phyloP scores from a whole-genome alignment of 2,888 invertebrate genomes.

The Reticulitermes lucifugus region DNA sequence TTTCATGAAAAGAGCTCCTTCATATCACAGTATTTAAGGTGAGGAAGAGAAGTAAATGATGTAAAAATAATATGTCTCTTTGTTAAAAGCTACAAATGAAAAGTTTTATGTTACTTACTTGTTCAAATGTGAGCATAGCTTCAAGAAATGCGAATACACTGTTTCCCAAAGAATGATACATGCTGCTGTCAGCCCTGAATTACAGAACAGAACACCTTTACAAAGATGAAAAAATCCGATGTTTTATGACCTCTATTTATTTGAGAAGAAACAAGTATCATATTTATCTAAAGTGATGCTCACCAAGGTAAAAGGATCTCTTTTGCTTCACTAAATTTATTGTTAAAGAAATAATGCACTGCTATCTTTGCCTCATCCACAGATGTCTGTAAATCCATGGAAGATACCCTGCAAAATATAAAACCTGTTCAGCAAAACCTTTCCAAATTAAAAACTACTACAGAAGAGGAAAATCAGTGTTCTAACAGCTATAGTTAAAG shows the following conservation, averaged over 20 bases:
- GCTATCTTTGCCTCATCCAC: slow-evolving; percentile 83
- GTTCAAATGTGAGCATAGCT: slow-evolving; percentile 93
- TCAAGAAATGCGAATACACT: slow-evolving; percentile 92
- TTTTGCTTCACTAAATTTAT: slow-evolving; percentile 86
- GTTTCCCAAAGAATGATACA: slow-evolving; percentile 93
- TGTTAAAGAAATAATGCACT: slow-evolving; percentile 92
- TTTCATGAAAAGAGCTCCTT: no score
- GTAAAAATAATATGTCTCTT: no score
- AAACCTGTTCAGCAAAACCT: neutral
- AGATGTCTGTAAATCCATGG: slow-evolving; percentile 73
- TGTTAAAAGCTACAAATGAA: no score
- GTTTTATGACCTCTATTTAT: no score
- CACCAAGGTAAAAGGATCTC: slow-evolving; percentile 84
- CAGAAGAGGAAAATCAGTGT: no score
- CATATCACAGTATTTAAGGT: no score
- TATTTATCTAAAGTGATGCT: slow-evolving; percentile 56
- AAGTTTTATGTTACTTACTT: slow-evolving; percentile 62
- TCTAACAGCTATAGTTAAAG: no score
- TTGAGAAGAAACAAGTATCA: no score
- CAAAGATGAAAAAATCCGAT: neutral
- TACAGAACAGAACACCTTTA: slow-evolving; percentile 44
- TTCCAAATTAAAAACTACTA: no score
- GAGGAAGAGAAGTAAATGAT: no score
- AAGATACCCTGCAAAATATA: slow-evolving; percentile 57
- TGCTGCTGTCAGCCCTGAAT: slow-evolving; percentile 79